A percentile compares a stretch with the other conserved stretches of the same genome.
Conservation (phyloP, 2,113 vertebrate species). For the Microcebus lehilahytsara region DNA sequence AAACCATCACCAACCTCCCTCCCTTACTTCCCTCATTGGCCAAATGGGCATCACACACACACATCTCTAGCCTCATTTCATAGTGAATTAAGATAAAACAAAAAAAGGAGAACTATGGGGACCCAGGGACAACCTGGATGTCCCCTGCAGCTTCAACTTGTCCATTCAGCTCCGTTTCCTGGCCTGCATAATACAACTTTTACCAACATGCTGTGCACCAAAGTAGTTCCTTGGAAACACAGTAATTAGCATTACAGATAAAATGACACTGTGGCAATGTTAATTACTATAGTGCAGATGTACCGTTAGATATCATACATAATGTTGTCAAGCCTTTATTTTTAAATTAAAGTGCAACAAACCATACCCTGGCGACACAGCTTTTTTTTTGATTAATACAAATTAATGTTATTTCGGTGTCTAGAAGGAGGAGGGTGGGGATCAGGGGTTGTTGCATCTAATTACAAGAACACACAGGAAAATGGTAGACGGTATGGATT, state of each 20-base stretch:
- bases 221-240: constrained; percentile 78
- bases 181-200: constrained; percentile 73
- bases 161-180: constrained; percentile 52
- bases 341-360: constrained; percentile 86
- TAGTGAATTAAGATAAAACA: constrained; percentile 54
- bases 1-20: not conserved
- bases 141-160: constrained; percentile 11
- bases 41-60: not conserved
- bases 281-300: constrained; percentile 83
- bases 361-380: constrained; percentile 81
- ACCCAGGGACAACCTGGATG: constrained; percentile 35
- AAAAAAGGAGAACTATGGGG: constrained; percentile 31
- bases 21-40: not conserved
- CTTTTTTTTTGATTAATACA: constrained; percentile 81
- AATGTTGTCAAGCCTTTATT: constrained; percentile 82
- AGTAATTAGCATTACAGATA: constrained; percentile 81
- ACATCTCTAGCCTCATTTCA: not conserved
- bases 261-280: constrained; percentile 77
- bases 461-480: not conserved
- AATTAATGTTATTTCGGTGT: constrained; percentile 80
- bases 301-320: constrained; percentile 79
- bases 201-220: constrained; percentile 73
- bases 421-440: not conserved
- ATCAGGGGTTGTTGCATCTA: not conserved
- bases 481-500: not conserved